Conservation (phyloP, 2,113 vertebrate species). For the Chascanopsetta lugubris region DNA sequence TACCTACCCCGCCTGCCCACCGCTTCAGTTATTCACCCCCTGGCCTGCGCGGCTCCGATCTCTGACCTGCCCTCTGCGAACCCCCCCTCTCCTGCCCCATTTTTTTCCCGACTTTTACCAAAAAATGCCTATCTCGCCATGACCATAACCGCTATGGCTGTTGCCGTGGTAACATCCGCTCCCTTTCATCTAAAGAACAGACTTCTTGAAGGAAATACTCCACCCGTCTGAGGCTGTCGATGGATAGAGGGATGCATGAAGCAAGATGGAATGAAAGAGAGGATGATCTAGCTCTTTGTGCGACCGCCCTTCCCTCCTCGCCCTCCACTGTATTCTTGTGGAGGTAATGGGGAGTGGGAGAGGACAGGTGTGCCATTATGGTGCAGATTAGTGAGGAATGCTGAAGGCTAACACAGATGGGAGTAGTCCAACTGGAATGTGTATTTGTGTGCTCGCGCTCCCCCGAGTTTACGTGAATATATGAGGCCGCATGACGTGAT, state of each 20-base stretch:
- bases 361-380: constrained; percentile 75
- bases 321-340: constrained; percentile 22
- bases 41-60: constrained; percentile 40
- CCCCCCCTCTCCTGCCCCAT: constrained; percentile 16
- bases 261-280: constrained; percentile 28
- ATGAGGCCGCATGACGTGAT: constrained; percentile 34
- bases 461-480: constrained; percentile 38
- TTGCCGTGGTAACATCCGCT: constrained; percentile 67
- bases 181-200: constrained; percentile 15
- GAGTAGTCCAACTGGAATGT: constrained; percentile 36
- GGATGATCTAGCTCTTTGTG: constrained; percentile 47
- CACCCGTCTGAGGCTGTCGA: constrained; percentile 17
- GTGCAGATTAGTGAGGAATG: constrained; percentile 70
- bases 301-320: neutral
- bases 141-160: constrained; percentile 70
- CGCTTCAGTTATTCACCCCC: constrained; percentile 66
- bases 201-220: constrained; percentile 18
- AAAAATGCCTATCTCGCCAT: constrained; percentile 71
- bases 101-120: constrained; percentile 54
- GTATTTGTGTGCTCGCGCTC: constrained; percentile 32
- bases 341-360: constrained; percentile 54
- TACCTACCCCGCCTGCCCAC: constrained; percentile 52
- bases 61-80: constrained; percentile 60
- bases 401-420: constrained; percentile 50
- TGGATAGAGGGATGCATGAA: constrained; percentile 15